Conservation (phyloP, 2,797 vertebrate genomes). For the Micropoecilia bifurca region DNA sequence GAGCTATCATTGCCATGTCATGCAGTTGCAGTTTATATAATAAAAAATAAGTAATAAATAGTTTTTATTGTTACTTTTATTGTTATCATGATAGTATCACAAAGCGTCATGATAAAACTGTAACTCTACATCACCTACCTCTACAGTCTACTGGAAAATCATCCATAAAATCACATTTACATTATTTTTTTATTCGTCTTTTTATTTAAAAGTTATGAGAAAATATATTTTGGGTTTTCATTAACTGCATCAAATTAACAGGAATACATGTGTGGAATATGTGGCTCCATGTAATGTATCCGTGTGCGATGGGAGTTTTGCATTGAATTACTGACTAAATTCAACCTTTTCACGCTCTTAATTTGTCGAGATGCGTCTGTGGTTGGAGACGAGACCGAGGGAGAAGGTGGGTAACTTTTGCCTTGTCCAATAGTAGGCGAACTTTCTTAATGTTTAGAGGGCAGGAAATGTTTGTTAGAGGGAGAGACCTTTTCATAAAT, state of each 20-base stretch:
- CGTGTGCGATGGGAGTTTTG: not conserved
- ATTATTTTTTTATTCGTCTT: not conserved
- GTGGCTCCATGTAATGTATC: not conserved
- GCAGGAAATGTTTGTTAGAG: slow-evolving; percentile 5
- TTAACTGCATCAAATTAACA: not conserved
- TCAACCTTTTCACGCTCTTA: not conserved
- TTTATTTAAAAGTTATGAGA: not conserved
- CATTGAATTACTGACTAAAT: not conserved
- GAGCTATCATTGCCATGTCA: no score
- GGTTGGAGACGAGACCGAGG: not conserved
- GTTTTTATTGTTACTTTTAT: no score
- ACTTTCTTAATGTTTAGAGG: not conserved
- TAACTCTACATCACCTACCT: no score
- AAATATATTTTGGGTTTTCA: not conserved
- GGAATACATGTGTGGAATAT: not conserved
- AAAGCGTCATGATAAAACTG: no score
- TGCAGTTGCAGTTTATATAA: no score
- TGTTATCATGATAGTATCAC: no score
- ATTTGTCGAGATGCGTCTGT: not conserved
- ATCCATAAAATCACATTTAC: not conserved
- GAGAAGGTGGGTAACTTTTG: not conserved
- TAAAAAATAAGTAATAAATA: no score
- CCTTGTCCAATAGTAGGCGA: not conserved
- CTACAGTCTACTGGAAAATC: not conserved
- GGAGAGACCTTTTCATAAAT: slow-evolving; percentile 63